Evolutionary conservation across 2,113 vertebrate genomes (phyloP).

Genomic region (Perca flavescens): DNA sequence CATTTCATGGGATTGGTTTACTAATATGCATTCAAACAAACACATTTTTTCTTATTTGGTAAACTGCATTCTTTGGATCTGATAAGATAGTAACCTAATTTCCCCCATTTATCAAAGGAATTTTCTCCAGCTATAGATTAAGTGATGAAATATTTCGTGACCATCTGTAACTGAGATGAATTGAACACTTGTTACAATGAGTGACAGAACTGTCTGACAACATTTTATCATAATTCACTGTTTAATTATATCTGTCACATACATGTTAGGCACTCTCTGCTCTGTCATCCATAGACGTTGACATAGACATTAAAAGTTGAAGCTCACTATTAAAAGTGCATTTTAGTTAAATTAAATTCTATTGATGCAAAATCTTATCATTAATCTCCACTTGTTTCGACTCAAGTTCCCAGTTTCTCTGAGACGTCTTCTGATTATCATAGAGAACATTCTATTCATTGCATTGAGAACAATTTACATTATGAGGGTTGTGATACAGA

Average conservation of each 20-base stretch:
- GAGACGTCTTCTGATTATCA: not conserved
- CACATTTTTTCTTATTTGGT: slow-evolving; percentile 37
- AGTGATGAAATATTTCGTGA: slow-evolving; percentile 70
- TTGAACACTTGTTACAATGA: slow-evolving; percentile 68
- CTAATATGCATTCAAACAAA: slow-evolving; percentile 78
- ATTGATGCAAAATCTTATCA: slow-evolving; percentile 39
- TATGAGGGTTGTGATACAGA: slow-evolving; percentile 22
- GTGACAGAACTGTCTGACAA: slow-evolving; percentile 53
- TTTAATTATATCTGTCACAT: slow-evolving; percentile 65
- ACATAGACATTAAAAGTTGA: slow-evolving; percentile 3
- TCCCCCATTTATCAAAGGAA: slow-evolving; percentile 60
- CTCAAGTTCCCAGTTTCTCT: slow-evolving; percentile 4
- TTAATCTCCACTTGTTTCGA: slow-evolving; percentile 29
- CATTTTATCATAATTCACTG: slow-evolving; percentile 63
- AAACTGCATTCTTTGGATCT: slow-evolving; percentile 47
- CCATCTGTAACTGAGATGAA: slow-evolving; percentile 68
- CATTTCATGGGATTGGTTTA: slow-evolving; percentile 74
- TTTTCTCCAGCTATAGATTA: slow-evolving; percentile 63
- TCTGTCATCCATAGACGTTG: slow-evolving; percentile 44
- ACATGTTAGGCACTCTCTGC: slow-evolving; percentile 48
- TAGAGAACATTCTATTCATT: slow-evolving; percentile 20
- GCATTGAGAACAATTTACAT: slow-evolving; percentile 21
- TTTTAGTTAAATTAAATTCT: slow-evolving; percentile 48
- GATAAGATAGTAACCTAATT: slow-evolving; percentile 57
- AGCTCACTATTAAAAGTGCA: slow-evolving; percentile 29